phyloP scores from a whole-genome alignment of 2,888 invertebrate genomes.

The Lithodes maja region DNA sequence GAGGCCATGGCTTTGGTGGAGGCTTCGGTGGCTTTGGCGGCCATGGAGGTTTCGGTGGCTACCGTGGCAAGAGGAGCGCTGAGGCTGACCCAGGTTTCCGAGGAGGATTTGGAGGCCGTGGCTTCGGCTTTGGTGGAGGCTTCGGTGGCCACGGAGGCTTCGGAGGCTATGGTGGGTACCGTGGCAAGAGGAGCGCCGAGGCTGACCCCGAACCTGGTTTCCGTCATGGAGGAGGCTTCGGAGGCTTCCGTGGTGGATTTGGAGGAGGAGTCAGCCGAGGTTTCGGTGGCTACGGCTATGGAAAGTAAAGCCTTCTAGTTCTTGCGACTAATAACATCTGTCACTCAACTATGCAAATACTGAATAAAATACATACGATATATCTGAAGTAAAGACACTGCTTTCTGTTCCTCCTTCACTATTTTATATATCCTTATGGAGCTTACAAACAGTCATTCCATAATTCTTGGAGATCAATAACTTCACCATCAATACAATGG shows the following conservation, averaged over 20 bases:
- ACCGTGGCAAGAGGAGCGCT: conserved; percentile 35
- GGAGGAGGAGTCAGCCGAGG: conserved; percentile 19
- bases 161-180: conserved; percentile 28
- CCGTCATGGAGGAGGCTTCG: background rate
- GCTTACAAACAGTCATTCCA: too few species aligned
- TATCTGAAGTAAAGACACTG: too few species aligned
- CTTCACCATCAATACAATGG: too few species aligned
- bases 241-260: conserved; percentile 25
- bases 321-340: background rate
- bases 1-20: conserved; percentile 34
- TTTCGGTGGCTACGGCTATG: conserved; percentile 37
- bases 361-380: too few species aligned
- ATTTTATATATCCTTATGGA: too few species aligned
- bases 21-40: background rate
- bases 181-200: conserved; percentile 41
- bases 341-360: background rate
- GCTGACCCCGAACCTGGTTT: conserved; percentile 33
- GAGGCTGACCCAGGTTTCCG: conserved; percentile 26
- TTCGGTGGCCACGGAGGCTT: conserved; percentile 27
- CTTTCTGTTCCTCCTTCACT: too few species aligned
- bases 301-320: conserved; percentile 9
- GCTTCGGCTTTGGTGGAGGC: conserved; percentile 22
- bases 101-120: conserved; percentile 8
- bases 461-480: too few species aligned
- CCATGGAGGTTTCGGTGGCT: conserved; percentile 22